Percentiles rank a stretch among this genome's conserved stretches.
Evolutionary conservation across 2,113 vertebrate species (phyloP).

Genomic region (Eulemur rufifrons): DNA sequence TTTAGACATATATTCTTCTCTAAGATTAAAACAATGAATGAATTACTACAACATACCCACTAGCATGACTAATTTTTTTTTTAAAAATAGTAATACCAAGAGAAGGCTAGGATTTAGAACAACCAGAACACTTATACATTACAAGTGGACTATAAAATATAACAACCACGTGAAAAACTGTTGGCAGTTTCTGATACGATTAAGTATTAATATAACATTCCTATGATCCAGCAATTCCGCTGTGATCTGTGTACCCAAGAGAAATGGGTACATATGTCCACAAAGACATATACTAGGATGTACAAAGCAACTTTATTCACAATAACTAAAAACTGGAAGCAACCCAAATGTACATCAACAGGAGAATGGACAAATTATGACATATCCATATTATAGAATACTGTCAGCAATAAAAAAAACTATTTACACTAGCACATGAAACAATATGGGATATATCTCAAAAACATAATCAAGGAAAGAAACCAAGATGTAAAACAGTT

Average conservation of each 20-base stretch:
- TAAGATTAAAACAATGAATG: background rate
- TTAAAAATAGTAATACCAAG: background rate
- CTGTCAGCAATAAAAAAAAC: background rate
- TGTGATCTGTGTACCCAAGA: background rate
- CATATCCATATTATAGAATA: background rate
- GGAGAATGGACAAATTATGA: background rate
- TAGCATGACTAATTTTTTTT: background rate
- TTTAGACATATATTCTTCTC: background rate
- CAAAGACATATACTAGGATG: background rate
- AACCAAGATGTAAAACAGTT: background rate
- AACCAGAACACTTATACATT: background rate
- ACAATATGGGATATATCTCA: background rate
- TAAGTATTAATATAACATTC: background rate
- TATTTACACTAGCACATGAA: background rate
- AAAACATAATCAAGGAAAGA: background rate
- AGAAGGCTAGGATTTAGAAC: background rate
- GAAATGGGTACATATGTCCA: background rate
- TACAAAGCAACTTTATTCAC: background rate
- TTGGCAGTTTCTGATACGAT: constrained; percentile 7
- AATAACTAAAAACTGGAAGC: background rate
- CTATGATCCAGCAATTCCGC: background rate
- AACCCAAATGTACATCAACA: background rate
- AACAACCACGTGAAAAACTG: background rate
- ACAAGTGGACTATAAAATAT: background rate
- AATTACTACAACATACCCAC: background rate